Percentiles rank a stretch among this genome's conserved stretches.
phyloP scores from a whole-genome alignment of 2,113 vertebrate species.

The Calyptomena viridis region DNA sequence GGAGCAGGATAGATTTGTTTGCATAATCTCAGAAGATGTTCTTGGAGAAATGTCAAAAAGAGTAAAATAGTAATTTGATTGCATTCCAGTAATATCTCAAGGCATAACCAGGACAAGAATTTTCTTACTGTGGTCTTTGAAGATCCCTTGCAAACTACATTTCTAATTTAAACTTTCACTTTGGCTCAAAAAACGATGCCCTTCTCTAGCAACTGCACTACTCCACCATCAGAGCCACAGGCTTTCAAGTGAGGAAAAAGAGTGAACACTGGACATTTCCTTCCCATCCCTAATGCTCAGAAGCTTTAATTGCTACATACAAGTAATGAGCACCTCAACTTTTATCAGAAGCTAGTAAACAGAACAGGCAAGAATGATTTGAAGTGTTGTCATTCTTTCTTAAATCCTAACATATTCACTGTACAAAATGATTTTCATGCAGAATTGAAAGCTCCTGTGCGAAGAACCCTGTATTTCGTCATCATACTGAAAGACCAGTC shows the following conservation, averaged over 20 bases:
- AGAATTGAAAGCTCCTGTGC: not conserved
- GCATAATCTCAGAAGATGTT: not conserved
- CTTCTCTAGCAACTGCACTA: not conserved
- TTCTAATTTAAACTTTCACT: not conserved
- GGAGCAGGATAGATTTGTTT: not conserved
- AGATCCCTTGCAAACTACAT: not conserved
- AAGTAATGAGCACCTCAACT: not conserved
- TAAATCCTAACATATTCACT: not conserved
- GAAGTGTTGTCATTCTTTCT: not conserved
- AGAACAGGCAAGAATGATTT: not conserved
- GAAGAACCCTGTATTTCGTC: not conserved
- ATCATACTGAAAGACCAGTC: not conserved
- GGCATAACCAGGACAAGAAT: not conserved
- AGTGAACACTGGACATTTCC: not conserved
- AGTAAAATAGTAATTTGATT: not conserved
- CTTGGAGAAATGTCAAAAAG: not conserved
- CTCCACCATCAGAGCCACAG: not conserved
- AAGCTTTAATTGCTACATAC: not conserved
- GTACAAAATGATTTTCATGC: not conserved
- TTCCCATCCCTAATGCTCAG: not conserved
- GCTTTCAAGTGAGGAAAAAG: not conserved
- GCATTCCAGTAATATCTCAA: slow-evolving; percentile 4
- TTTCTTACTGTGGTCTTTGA: not conserved
- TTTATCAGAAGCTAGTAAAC: not conserved
- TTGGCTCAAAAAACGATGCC: not conserved